These are phyloP conservation scores for Caranx melampygus DNA, from an alignment of 2,113 vertebrate species.

Conservation along the genomic window DNA sequence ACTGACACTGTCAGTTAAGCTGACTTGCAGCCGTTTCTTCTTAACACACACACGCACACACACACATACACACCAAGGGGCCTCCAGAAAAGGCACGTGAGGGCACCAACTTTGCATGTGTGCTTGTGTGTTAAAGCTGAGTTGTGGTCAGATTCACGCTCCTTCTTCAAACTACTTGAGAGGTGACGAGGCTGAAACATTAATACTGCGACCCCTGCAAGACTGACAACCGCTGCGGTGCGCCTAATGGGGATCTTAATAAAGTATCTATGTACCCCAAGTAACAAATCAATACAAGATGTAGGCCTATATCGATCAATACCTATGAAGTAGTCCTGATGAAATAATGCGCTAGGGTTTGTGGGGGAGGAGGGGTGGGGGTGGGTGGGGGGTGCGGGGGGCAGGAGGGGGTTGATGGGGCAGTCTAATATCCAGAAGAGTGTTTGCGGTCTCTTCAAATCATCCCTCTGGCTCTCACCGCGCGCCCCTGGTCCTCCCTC, in stretches of 20 bases:
- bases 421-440: slow-evolving; percentile 66
- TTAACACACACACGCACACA: background rate
- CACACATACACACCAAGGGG: background rate
- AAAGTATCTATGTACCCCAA: slow-evolving; percentile 73
- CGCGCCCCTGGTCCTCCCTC: slow-evolving; percentile 39
- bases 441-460: slow-evolving; percentile 71
- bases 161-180: slow-evolving; percentile 39
- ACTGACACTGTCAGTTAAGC: slow-evolving; percentile 22
- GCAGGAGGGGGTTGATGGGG: background rate
- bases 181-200: slow-evolving; percentile 47
- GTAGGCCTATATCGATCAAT: slow-evolving; percentile 68
- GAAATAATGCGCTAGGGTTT: slow-evolving; percentile 66
- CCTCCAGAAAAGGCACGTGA: slow-evolving; percentile 10
- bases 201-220: slow-evolving; percentile 58
- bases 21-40: slow-evolving; percentile 11
- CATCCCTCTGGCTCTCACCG: slow-evolving; percentile 55
- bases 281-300: slow-evolving; percentile 73
- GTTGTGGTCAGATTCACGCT: slow-evolving; percentile 30
- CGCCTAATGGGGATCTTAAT: slow-evolving; percentile 76
- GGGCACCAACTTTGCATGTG: slow-evolving; percentile 11
- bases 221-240: slow-evolving; percentile 64
- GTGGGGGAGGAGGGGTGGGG: slow-evolving; percentile 31
- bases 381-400: background rate
- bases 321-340: slow-evolving; percentile 71
- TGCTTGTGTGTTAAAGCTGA: slow-evolving; percentile 32